phyloP scores from a whole-genome alignment of 2,797 vertebrate species.

The Coregonus suidteri region DNA sequence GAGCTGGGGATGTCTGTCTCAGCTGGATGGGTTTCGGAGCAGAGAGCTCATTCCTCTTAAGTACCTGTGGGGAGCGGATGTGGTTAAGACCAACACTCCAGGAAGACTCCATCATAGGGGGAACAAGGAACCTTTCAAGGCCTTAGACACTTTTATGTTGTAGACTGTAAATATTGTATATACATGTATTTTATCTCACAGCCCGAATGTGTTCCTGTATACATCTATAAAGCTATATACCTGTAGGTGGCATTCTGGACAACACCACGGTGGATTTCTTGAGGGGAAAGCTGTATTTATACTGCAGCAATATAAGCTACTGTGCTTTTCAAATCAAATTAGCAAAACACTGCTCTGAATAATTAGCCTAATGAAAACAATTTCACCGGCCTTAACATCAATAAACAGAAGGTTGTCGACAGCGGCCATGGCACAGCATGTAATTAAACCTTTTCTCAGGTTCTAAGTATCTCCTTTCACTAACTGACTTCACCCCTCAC shows the following conservation, averaged over 20 bases:
- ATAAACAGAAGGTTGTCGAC: conserved; percentile 20
- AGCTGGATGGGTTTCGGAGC: background rate
- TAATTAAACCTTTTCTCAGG: background rate
- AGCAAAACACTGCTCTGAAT: background rate
- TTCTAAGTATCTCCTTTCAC: background rate
- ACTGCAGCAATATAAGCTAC: background rate
- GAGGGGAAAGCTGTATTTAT: too few species aligned
- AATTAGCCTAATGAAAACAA: conserved; percentile 22
- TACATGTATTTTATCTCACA: background rate
- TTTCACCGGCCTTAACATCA: conserved; percentile 22
- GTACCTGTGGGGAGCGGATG: background rate
- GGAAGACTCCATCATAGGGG: background rate
- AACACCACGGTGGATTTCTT: too few species aligned
- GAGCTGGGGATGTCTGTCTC: background rate
- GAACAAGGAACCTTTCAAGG: background rate
- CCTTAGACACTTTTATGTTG: background rate
- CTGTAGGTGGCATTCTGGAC: too few species aligned
- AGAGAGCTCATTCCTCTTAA: background rate
- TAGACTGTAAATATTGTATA: background rate
- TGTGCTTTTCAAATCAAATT: background rate
- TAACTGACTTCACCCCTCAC: background rate
- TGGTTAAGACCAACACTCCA: background rate
- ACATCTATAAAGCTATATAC: too few species aligned
- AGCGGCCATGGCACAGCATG: conserved; percentile 2
- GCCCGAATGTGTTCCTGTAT: too few species aligned